These are phyloP conservation scores for Diacarnus erythraeanus DNA, from an alignment of 37 sponge, comb jelly and placozoan genomes.

Conservation along the genomic window DNA sequence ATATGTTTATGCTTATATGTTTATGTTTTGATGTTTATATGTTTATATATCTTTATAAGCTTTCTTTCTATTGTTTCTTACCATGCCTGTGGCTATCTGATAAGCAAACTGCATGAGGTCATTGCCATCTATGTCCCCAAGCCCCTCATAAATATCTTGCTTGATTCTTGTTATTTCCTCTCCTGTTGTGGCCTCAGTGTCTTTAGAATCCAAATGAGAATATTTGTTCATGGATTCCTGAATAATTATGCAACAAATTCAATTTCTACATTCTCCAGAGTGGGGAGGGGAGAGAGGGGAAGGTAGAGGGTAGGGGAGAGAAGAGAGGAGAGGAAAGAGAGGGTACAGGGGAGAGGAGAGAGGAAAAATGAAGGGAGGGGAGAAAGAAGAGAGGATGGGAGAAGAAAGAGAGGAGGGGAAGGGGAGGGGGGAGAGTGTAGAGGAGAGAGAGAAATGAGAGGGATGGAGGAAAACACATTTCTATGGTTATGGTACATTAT, in stretches of 20 bases:
- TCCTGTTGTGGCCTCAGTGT: not conserved
- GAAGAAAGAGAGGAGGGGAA: not conserved
- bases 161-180: not conserved
- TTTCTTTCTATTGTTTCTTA: too few species aligned
- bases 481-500: too few species aligned
- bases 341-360: not conserved
- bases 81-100: slow-evolving; percentile 74
- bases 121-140: slow-evolving; percentile 45
- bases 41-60: too few species aligned
- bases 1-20: too few species aligned
- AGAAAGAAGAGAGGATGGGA: not conserved
- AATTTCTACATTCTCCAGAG: not conserved
- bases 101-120: slow-evolving; percentile 67
- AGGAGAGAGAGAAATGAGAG: not conserved
- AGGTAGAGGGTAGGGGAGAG: slow-evolving; percentile 7
- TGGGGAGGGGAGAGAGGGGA: too few species aligned
- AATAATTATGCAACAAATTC: not conserved
- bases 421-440: not conserved
- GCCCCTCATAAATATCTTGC: slow-evolving; percentile 7
- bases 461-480: slow-evolving; percentile 2
- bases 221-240: slow-evolving; percentile 40
- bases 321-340: slow-evolving; percentile 4
- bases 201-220: slow-evolving; percentile 31
- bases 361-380: not conserved
- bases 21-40: too few species aligned